phyloP scores from a whole-genome alignment of 1,140 invertebrate genomes.

The Ladona fulva region DNA sequence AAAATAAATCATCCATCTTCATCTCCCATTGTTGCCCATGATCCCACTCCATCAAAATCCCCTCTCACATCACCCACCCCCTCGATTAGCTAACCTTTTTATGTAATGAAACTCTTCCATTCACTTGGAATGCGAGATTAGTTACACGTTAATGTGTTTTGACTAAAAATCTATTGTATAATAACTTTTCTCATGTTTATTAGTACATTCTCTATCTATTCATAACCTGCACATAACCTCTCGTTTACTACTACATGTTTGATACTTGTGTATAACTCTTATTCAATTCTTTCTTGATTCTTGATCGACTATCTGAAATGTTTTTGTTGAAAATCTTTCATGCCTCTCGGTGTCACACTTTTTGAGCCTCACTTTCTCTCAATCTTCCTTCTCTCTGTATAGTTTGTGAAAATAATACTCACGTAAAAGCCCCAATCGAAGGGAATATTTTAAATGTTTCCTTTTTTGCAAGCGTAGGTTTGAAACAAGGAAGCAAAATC shows the following conservation, averaged over 20 bases:
- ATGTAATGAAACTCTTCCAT: neutral
- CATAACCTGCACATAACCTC: neutral
- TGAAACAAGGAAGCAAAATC: too few relatives aligned
- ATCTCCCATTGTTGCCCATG: conserved; percentile 3
- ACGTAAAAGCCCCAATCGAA: too few relatives aligned
- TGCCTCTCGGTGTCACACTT: conserved; percentile 19
- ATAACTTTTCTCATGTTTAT: neutral
- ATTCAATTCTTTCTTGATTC: conserved; percentile 1
- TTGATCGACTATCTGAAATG: neutral
- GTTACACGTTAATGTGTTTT: neutral
- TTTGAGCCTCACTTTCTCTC: conserved; percentile 21
- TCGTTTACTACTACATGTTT: neutral
- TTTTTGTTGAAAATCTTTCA: conserved; percentile 11
- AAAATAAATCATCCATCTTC: neutral
- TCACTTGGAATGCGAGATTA: neutral
- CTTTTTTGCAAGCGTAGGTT: conserved; percentile 17
- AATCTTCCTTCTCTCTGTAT: conserved; percentile 23
- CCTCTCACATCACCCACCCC: neutral
- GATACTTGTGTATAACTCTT: neutral
- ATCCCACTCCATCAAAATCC: neutral
- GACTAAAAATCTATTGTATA: neutral
- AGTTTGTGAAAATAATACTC: conserved; percentile 4
- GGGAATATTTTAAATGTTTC: neutral
- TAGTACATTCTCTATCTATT: neutral
- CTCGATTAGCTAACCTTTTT: neutral